Base-by-base conservation (phyloP, 1,140 invertebrate genomes). In the Cherax quadricarinatus region DNA sequence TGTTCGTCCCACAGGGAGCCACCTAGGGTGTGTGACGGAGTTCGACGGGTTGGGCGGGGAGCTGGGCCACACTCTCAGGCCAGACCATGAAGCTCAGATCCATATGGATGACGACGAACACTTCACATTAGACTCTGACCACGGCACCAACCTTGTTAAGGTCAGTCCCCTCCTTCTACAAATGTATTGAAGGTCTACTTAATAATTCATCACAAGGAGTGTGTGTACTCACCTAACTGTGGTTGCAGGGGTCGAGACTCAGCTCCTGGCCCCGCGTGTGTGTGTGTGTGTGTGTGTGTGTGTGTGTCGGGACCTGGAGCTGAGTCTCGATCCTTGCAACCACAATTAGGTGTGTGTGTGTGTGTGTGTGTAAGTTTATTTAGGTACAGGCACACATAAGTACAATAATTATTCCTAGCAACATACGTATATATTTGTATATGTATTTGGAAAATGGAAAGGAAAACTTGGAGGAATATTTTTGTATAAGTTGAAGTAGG, bases 81-180 rank as follows among this genome's bases (percentile, higher is more conserved):
- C 94, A 66, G 60, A 83, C 7, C 84, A 85, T 10, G 94, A 94
- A 48, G 95, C 95, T 3, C 95, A 95, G 86, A 95, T 96, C 87
- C 95, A 96, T 93, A 95, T 96, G 86, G 95, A 96, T 84, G 95
- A 95, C 84, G 95, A 95, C 75, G 95, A 96, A 84, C 94, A 95
- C 89, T 95, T 95, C 93, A 95, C 94, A 4, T 89, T 94, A 4
- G 93, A 93, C 41, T 94, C 94, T 0, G 94, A 94, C 60, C 92
- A 93, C 41, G 94, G 94, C 14, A 94, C 94, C 9, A 94, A 94
- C 41, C 83, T 94, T 3, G 60, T 94, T 9, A 94, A 94, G 92
- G 93, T 92, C 51, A 75, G 16, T 30, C 70, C 24, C n/a, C 4
- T n/a, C 6, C 2, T 18, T 30, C 21, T 80, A 51, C 12, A 49